Base-by-base conservation (phyloP, 2,888 invertebrate genomes). In the Dromius quadrimaculatus region DNA sequence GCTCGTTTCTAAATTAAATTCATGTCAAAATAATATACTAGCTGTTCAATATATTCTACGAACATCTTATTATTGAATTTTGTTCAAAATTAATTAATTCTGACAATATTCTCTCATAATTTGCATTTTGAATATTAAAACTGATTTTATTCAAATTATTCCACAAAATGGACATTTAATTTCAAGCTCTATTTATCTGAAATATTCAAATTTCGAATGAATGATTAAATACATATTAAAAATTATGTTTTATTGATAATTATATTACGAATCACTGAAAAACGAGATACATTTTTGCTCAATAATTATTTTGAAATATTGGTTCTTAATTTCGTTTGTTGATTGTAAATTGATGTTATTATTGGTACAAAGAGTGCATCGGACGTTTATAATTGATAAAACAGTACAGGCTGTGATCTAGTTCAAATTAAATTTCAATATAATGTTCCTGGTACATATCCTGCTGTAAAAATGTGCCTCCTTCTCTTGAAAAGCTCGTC, bases 271-370 rank as follows among this genome's bases (percentile, higher is more conserved):
- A 28, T 54, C 28, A 54, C 13, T 17, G 50, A n/a, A 54, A 54
- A 28, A 54, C 28, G 28, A 54, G 2, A 47, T 54, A 22, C n/a
- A 15, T 11, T 54, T n/a, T 54, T 54, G 50, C 28, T 54, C 9
- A 15, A 28, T 54, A 54, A 54, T 54, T 28, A 54, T 23, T 54
- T 54, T 54, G 28, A 28, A 54, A 54, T 28, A 28, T 54, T 28
- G 28, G 28, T 50, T 50, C 28, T 6, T 28, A 45, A 45, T 45
- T 45, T 45, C 23, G 28, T 54, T 28, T 54, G 50, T 15, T 54
- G 28, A 32, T 23, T 50, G 23, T 4, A 23, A 50, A 50, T 54
- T 23, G 13, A 50, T 28, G 28, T 50, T 28, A 50, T 50, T 13
- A 50, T 28, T 50, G 50, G 28, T 50, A 28, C 13, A 13, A 9